Evolutionary conservation across 2,888 invertebrate genomes (phyloP), one percentile per base, ranked within the genome.

Genomic region (Drosophila dives): DNA sequence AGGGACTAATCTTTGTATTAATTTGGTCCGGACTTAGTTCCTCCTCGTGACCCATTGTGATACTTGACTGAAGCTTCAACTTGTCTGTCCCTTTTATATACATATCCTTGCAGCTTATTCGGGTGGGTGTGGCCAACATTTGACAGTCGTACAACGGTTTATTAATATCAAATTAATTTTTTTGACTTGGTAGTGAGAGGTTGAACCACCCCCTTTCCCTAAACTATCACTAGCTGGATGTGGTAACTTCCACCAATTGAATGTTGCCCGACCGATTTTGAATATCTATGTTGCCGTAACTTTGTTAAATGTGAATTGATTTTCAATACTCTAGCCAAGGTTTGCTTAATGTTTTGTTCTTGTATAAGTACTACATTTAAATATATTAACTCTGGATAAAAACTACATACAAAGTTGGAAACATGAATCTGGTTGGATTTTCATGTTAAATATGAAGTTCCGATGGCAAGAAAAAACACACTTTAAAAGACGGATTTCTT

Each of bases 141-240:
- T 67, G 73, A 75, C 72, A 78, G 51, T 26, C 53, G 45, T 60
- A 80, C 84, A 90, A 88, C 77, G 58, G 45, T 40, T 69, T 76
- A 91, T 90, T 90, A 90, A 77, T 81, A 67, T 80, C 64, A 50
- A 76, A 91, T 90, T 89, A 90, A 51, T 56, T 51, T 32, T 34
- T 26, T 26, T 26, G 26, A 26, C 26, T 26, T 26, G 26, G 3
- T 26, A 26, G 26, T 3, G 54, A 33, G 26, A 56, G 12, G 15
- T 53, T 34, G 26, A 36, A n/a, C 1, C 17, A 45, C 0, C 12
- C 20, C 45, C 45, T 15, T 7, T 8, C 1, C 15, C 20, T 7
- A 42, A 42, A 1, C 12, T 3, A 3, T 20, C 42, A 12, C 20
- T 1, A 15, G 1, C 20, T 20, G 7, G 12, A 12, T 12, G 15